Base-by-base conservation (phyloP, 2,797 vertebrate species). In the Sorex maritimensis region DNA sequence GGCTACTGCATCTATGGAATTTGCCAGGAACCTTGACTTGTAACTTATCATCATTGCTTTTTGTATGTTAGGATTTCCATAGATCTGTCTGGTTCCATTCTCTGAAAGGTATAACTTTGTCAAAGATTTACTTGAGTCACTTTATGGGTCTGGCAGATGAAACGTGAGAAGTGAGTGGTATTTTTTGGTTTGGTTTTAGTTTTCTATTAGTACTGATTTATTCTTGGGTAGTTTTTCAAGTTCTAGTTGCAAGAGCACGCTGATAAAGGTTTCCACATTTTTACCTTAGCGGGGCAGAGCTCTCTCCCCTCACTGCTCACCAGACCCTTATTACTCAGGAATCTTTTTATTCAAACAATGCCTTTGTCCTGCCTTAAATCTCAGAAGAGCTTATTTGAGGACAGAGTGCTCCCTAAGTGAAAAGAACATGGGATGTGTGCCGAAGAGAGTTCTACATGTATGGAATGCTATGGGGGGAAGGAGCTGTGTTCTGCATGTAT, bases 91-190 rank as follows among this genome's bases (percentile, higher is more conserved):
- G 21, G 3, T 78, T 86, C 73, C n/a, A 38, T 44, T 77, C 79
- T 68, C 92, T 52, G 82, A 24, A 67, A 86, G 71, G 19, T 52
- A 1, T 38, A 61, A 17, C 19, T 6, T 55, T 24, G 38, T 71
- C 69, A 41, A 69, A 77, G 41, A 44, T 85, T 85, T 12, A 75
- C 55, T 65, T 34, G 26, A 69, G 58, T 81, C 55, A 46, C 58
- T 91, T n/a, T 34, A 73, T 81, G 69, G 30, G 61, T 91, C 69
- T 34, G 21, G 34, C 58, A 81, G n/a, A 44, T 46, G 26, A 65
- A 49, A 58, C 11, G 5, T 3, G 52, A 93, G 72, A 49, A 3
- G 14, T n/a, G n/a, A 6, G 34, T 52, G 49, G 49, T 52, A 11
- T 8, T 52, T 52, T 52, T 52, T 52, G 10, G 10, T 52, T 52